Percentiles rank a stretch among this genome's conserved stretches.
Conservation (phyloP, 37 sponge, comb jelly and placozoan species). For the Dysidea cf. avara region DNA sequence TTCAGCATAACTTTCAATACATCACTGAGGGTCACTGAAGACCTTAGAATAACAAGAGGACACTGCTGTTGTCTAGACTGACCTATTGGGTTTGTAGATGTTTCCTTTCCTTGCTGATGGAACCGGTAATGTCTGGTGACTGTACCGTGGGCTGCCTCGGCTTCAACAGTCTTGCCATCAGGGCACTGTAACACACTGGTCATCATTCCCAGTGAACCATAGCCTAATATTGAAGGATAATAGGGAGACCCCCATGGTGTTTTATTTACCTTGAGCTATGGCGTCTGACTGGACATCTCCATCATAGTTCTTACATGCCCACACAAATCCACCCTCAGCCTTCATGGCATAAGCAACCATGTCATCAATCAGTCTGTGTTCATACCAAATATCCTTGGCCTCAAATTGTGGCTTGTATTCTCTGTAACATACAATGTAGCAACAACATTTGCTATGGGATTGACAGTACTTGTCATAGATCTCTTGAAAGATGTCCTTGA, state of each 20-base stretch:
- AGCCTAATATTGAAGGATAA: slow-evolving; percentile 43
- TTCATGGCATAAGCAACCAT: slow-evolving; percentile 96
- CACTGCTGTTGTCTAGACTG: slow-evolving; percentile 4
- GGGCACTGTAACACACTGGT: slow-evolving; percentile 96
- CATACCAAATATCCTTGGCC: slow-evolving; percentile 89
- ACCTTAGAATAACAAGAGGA: background rate
- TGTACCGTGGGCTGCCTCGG: slow-evolving; percentile 95
- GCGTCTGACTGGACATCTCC: slow-evolving; percentile 95
- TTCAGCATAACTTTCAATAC: no score
- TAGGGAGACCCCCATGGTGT: background rate
- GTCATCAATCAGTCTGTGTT: slow-evolving; percentile 95
- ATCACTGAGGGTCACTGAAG: no score
- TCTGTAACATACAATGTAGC: slow-evolving; percentile 20
- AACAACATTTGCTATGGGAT: background rate
- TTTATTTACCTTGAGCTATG: slow-evolving; percentile 81
- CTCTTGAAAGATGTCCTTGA: slow-evolving; percentile 93
- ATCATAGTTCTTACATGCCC: slow-evolving; percentile 99
- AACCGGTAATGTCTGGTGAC: slow-evolving; percentile 91
- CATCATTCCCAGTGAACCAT: slow-evolving; percentile 96
- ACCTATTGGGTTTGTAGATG: slow-evolving; percentile 94
- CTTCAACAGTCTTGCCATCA: slow-evolving; percentile 93
- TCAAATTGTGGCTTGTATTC: slow-evolving; percentile 85
- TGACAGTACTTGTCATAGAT: slow-evolving; percentile 73
- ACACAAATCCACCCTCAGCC: slow-evolving; percentile 93
- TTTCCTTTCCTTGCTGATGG: slow-evolving; percentile 93